Evolutionary conservation across 2,113 vertebrate species (phyloP).

Genomic region (Hypanus sabinus): DNA sequence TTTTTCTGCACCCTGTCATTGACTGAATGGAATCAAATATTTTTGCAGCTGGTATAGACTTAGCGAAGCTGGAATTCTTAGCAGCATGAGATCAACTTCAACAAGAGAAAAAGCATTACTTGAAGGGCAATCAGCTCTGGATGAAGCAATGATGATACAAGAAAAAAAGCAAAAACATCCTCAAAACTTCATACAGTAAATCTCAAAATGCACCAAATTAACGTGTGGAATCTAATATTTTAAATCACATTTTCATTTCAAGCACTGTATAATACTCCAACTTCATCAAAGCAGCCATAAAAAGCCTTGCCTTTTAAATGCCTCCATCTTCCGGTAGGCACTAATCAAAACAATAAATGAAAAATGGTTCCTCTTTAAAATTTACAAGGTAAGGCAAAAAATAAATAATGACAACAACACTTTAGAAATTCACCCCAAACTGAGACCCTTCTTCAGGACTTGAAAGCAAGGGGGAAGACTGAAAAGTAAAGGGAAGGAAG

Average conservation of each 20-base stretch:
- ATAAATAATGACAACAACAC: no score
- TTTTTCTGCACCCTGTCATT: not conserved
- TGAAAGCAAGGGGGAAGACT: no score
- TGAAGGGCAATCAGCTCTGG: no score
- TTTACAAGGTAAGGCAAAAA: not conserved
- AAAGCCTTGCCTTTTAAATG: not conserved
- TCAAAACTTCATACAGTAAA: not conserved
- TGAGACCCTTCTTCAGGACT: no score
- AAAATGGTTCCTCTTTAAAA: not conserved
- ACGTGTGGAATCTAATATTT: not conserved
- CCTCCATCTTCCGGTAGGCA: not conserved
- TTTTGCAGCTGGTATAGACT: not conserved
- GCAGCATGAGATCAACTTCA: not conserved
- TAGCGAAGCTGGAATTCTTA: not conserved
- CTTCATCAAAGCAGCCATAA: not conserved
- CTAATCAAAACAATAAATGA: not conserved
- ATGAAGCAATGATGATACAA: not conserved
- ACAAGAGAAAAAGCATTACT: not conserved
- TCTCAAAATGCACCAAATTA: not conserved
- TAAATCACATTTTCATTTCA: not conserved
- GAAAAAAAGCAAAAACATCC: not conserved
- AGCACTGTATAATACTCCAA: not conserved
- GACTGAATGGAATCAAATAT: not conserved
- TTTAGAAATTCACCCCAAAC: no score
- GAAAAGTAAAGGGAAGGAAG: no score